phyloP scores from a whole-genome alignment of 2,888 invertebrate species.

The Galerucella nymphaeae region DNA sequence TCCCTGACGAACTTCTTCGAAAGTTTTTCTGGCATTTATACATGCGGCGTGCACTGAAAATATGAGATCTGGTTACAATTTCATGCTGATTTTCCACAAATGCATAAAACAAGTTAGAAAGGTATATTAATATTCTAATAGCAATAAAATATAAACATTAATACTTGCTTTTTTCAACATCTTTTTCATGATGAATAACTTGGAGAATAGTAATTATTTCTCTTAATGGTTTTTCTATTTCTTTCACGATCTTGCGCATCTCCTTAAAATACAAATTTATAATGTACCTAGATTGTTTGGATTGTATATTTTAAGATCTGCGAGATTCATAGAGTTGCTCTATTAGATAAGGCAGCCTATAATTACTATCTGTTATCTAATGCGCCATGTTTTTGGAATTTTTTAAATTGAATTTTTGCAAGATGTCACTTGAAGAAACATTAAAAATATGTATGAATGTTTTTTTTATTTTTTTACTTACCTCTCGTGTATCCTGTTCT shows the following conservation, averaged over 20 bases:
- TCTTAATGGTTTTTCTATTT: slow-evolving; percentile 81
- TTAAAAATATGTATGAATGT: slow-evolving; percentile 31
- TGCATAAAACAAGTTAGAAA: not conserved
- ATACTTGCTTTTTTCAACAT: slow-evolving; percentile 72
- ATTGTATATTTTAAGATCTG: slow-evolving; percentile 5
- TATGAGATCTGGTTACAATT: slow-evolving; percentile 29
- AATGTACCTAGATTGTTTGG: not conserved
- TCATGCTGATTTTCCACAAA: slow-evolving; percentile 1
- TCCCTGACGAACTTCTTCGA: slow-evolving; percentile 73
- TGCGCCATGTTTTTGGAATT: no score
- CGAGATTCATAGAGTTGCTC: no score
- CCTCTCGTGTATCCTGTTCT: slow-evolving; percentile 86
- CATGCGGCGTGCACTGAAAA: slow-evolving; percentile 73
- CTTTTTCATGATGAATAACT: slow-evolving; percentile 80
- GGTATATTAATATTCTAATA: no score
- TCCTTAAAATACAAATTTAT: slow-evolving; percentile 64
- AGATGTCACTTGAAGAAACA: no score
- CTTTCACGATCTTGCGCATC: slow-evolving; percentile 77
- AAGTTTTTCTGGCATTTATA: slow-evolving; percentile 72
- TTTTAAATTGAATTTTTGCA: no score
- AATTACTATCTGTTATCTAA: no score
- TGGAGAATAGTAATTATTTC: slow-evolving; percentile 85
- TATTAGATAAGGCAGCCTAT: no score
- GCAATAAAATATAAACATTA: no score
- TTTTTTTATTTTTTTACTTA: slow-evolving; percentile 60